Evolutionary conservation across 2,888 invertebrate species (phyloP), one percentile per base, ranked within the genome.

Genomic region (Lasioglossum leucozonium): DNA sequence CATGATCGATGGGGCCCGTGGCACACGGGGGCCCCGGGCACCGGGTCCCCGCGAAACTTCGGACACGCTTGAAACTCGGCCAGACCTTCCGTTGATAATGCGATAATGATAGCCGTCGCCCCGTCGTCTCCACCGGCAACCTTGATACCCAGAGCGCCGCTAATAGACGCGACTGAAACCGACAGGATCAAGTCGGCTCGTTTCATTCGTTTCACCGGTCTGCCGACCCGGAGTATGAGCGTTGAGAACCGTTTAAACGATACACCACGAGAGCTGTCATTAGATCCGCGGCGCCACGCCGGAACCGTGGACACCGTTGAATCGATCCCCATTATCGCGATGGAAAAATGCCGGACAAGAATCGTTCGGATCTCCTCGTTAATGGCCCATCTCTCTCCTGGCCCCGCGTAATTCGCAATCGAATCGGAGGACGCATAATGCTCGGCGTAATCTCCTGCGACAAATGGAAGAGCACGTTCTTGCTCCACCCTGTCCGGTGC

Each of bases 1-100:
- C 75, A 82, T 88, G 87, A 89, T 88, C 80, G 85, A 87, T 86
- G 84, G 71, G 81, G 55, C 79, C 79, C 26, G 30, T 34, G 58
- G 62, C 16, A 55, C n/a, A 55, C 55, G 71, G 69, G 74, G 79
- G 72, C 42, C 42, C 18, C 65, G 69, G 74, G 79, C 71, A 37
- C 47, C n/a, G 42, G 37, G 22, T 34, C 37, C 65, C 67, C n/a
- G 51, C 34, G 47, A 76, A 44, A 37, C 55, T 72, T 22, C 40
- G 47, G 79, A 55, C 72, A 72, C 62, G 75, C 77, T 77, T 58
- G 74, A 72, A 75, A 81, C 76, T 40, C 51, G 72, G 67, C 44
- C 81, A 37, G 8, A 67, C 77, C 72, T 77, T 74, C 78, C 75
- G 55, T 78, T 78, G 82, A 77, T 84, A 84, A 84, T 75, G 82